These are phyloP conservation scores for Sebastes variabilis DNA, from an alignment of 2,797 vertebrate genomes.

Conservation along the genomic window DNA sequence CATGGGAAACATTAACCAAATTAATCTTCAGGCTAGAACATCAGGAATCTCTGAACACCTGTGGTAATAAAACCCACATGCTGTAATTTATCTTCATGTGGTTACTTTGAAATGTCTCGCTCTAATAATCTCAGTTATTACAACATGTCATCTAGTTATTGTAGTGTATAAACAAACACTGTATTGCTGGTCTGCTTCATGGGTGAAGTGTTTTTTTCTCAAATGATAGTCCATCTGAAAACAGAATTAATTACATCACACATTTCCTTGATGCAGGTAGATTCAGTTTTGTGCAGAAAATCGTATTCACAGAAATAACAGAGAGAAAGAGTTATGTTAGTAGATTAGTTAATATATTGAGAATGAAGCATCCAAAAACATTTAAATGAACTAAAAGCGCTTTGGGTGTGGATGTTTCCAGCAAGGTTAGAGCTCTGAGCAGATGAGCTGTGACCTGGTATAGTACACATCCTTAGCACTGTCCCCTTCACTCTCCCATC, in stretches of 20 bases:
- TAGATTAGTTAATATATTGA: background rate
- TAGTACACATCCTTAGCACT: background rate
- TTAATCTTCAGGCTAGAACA: background rate
- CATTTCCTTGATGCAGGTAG: background rate
- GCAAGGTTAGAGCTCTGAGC: background rate
- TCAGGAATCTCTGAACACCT: background rate
- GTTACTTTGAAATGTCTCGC: background rate
- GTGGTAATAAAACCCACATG: background rate
- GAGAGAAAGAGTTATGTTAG: background rate
- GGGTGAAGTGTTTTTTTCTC: background rate
- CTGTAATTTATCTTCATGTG: background rate
- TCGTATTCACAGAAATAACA: background rate
- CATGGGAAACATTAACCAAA: background rate
- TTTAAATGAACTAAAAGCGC: background rate
- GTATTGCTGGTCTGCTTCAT: background rate
- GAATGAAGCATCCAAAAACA: background rate
- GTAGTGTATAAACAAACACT: background rate
- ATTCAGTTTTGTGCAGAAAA: background rate
- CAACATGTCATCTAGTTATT: background rate
- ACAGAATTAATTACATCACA: background rate
- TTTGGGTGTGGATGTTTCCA: background rate
- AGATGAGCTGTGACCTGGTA: constrained; percentile 12
- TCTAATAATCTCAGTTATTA: background rate
- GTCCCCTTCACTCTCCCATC: background rate
- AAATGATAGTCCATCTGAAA: background rate